Evolutionary conservation across 2,888 invertebrate species (phyloP).

Genomic region (Allacma fusca): DNA sequence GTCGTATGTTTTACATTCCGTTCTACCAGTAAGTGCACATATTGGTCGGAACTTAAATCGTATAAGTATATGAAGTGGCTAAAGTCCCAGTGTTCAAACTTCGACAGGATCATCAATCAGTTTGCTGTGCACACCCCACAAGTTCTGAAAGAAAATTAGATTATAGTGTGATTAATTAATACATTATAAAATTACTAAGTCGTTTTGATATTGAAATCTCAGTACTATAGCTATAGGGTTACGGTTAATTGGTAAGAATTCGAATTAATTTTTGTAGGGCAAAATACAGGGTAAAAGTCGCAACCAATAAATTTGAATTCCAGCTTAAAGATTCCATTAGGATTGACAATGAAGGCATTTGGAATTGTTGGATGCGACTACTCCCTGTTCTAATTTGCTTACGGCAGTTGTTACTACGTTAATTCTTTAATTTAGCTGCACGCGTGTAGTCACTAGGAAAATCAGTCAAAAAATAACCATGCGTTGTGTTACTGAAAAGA

Average conservation of each 20-base stretch:
- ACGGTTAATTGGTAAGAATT: not conserved
- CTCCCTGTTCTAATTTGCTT: not conserved
- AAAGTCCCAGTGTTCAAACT: slow-evolving; percentile 22
- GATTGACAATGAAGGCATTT: not conserved
- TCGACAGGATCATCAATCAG: slow-evolving; percentile 65
- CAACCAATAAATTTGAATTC: not conserved
- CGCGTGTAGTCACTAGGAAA: not conserved
- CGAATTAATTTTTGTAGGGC: not conserved
- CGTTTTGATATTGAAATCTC: slow-evolving; percentile 2
- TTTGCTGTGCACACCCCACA: slow-evolving; percentile 70
- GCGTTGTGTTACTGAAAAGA: slow-evolving; percentile 4
- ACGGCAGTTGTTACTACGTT: not conserved
- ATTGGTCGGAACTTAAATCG: not conserved
- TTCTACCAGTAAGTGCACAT: slow-evolving; percentile 13
- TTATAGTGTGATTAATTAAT: not conserved
- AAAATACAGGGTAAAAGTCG: not conserved
- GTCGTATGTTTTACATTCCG: slow-evolving; percentile 28
- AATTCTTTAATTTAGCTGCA: not conserved
- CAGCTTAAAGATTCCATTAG: not conserved
- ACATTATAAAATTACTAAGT: not conserved
- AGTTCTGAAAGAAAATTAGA: slow-evolving; percentile 66
- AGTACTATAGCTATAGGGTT: not conserved
- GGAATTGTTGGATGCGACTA: slow-evolving; percentile 7
- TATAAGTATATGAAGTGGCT: not conserved
- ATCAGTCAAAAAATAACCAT: slow-evolving; percentile 6